Base-by-base conservation (phyloP, 2,113 vertebrate genomes). In the Tachysurus vachellii region DNA sequence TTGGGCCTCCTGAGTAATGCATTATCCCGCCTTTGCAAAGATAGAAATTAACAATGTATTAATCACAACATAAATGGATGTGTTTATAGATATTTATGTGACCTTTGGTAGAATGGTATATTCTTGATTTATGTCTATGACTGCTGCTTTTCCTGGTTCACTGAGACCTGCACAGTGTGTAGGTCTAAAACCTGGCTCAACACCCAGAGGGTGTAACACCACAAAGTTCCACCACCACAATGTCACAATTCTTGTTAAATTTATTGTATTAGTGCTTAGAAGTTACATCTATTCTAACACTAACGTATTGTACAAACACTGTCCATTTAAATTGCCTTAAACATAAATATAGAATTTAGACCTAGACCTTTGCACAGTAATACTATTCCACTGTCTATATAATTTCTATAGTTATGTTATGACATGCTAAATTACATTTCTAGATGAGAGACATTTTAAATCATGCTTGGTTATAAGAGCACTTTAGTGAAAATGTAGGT, bases 381-480 rank as follows among this genome's bases (percentile, higher is more conserved):
- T 53, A 26, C 47, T 36, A 17, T 31, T n/a, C 47, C 2, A 17
- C 6, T 17, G 53, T 56, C 26, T 4, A 31, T 54, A 28, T 54
- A 16, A 42, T 70, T 16, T 42, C 19, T 13, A 42, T 36, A 70
- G 47, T 47, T 14, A 70, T 17, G 28, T 21, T 21, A 21, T 19
- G 26, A 76, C 75, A 77, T 53, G 75, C 26, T 47, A 76, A 21
- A 59, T 42, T 11, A 26, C 10, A 2, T 14, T 81, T 61, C 56
- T 88, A 47, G 71, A 85, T 10, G 62, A 82, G 68, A 31, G 31
- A 62, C 21, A 0, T 73, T 77, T 28, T 68, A 19, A 84, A 53
- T 44, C 57, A 82, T 31, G 83, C 59, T 77, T 68, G 57, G 36
- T 70, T 79, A 71, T 87, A 89, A 89, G 83, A 77, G 82, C 83